Conservation (phyloP, 2,797 vertebrate species). For the Myotis myotis region DNA sequence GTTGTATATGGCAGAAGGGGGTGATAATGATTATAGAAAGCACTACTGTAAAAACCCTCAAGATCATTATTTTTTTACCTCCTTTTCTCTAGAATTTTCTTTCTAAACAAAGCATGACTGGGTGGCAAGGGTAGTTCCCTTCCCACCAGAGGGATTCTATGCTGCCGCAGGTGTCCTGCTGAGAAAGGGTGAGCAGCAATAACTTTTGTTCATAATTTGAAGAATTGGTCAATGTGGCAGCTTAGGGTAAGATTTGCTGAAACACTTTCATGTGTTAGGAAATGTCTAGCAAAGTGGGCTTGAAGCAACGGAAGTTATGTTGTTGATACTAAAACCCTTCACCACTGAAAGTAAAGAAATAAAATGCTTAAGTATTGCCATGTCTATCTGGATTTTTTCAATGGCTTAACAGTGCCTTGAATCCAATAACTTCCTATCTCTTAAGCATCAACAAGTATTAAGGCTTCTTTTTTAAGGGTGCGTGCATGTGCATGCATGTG, state of each 20-base stretch:
- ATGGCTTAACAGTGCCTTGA: background rate
- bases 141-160: background rate
- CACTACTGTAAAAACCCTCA: background rate
- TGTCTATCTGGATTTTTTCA: background rate
- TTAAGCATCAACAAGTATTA: background rate
- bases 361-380: background rate
- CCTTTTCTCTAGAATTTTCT: background rate
- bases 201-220: background rate
- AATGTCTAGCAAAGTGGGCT: background rate
- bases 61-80: background rate
- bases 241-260: background rate
- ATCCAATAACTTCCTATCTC: background rate
- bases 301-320: background rate
- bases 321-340: background rate
- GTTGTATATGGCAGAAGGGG: fast-evolving
- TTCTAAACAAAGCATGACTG: background rate
- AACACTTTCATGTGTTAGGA: background rate
- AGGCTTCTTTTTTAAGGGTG: background rate
- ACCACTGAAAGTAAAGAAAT: background rate
- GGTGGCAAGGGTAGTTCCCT: too few species aligned
- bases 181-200: background rate
- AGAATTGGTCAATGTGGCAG: background rate
- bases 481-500: background rate
- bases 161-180: background rate
- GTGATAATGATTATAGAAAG: background rate